Evolutionary conservation across 1,140 invertebrate genomes (phyloP).

Genomic region (Phymorhynchus buccinoides): DNA sequence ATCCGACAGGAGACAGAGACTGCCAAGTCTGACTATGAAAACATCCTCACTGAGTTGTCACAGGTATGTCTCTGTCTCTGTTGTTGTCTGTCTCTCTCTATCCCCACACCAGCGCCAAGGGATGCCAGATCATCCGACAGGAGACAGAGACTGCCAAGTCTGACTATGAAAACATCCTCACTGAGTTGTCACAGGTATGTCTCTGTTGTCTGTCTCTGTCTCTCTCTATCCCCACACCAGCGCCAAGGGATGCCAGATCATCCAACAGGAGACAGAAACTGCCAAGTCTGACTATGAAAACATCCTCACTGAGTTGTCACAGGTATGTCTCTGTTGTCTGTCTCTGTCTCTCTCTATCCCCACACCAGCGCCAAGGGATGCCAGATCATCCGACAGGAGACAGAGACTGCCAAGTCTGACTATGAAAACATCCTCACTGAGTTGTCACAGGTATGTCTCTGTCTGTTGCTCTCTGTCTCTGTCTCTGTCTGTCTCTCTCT

Average conservation of each 20-base stretch:
- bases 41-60: constrained; percentile 66
- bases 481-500: too few species aligned
- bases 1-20: constrained; percentile 64
- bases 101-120: constrained; percentile 56
- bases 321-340: constrained; percentile 42
- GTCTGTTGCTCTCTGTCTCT: too few species aligned
- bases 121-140: constrained; percentile 62
- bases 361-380: constrained; percentile 63
- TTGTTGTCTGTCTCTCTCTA: too few species aligned
- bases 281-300: constrained; percentile 66
- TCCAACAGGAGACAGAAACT: constrained; percentile 62
- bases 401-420: constrained; percentile 60
- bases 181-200: constrained; percentile 60
- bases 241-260: constrained; percentile 59
- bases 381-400: constrained; percentile 62
- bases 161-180: constrained; percentile 69
- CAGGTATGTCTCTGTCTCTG: constrained; percentile 43
- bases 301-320: constrained; percentile 66
- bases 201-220: not conserved
- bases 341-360: too few species aligned
- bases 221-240: constrained; percentile 46
- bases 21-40: constrained; percentile 66
- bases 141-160: constrained; percentile 64
- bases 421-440: too few species aligned
- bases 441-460: constrained; percentile 58